A percentile compares a stretch with the other conserved stretches of the same genome.
These are phyloP conservation scores for Drosophila melanosoma DNA, from an alignment of 2,888 invertebrate species.

Conservation along the genomic window DNA sequence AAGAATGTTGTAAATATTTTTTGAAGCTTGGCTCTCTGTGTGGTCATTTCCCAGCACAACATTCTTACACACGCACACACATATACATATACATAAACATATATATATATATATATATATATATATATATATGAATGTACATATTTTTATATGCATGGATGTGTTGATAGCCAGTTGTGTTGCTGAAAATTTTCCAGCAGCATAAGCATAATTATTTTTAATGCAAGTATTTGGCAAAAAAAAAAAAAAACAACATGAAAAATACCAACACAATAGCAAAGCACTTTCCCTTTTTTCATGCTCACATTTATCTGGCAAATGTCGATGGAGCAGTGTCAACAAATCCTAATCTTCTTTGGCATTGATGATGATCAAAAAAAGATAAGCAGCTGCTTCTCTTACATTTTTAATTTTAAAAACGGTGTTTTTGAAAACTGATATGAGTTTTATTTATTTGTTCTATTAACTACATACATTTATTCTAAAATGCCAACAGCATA, in stretches of 20 bases:
- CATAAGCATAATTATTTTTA: slow-evolving; percentile 76
- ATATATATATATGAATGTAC: slow-evolving; percentile 2
- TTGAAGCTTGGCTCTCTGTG: slow-evolving; percentile 61
- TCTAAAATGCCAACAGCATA: neutral
- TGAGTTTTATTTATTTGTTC: neutral
- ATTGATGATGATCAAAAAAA: neutral
- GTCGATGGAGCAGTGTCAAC: neutral
- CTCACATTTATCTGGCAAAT: neutral
- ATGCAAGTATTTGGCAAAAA: slow-evolving; percentile 52
- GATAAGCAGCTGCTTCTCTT: neutral
- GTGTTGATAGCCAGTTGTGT: slow-evolving; percentile 24
- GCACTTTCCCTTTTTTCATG: neutral
- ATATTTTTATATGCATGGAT: neutral
- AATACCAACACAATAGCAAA: slow-evolving; percentile 24
- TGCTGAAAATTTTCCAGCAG: slow-evolving; percentile 60
- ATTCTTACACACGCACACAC: slow-evolving; percentile 20
- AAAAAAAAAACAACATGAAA: slow-evolving; percentile 27
- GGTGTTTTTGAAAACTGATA: neutral
- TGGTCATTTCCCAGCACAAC: slow-evolving; percentile 61
- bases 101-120: slow-evolving; percentile 4
- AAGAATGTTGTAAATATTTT: slow-evolving; percentile 77
- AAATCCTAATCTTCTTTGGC: neutral
- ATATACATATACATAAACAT: slow-evolving; percentile 3
- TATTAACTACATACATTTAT: neutral
- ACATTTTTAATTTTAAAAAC: neutral